Conservation (phyloP, 2,888 invertebrate genomes). For the Liopterus haemorrhoidalis region DNA sequence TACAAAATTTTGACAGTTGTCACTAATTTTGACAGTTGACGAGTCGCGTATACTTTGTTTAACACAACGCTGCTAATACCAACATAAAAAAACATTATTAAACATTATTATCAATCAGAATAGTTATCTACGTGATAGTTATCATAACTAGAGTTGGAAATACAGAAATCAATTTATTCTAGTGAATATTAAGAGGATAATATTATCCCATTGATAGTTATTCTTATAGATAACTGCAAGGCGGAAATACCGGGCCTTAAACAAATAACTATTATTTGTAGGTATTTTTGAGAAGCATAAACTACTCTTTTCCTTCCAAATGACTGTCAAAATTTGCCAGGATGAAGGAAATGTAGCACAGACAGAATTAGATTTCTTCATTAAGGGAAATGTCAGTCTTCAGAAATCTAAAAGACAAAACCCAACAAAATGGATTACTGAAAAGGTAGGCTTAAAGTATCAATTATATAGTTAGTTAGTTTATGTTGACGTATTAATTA, state of each 20-base stretch:
- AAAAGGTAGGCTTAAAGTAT: conserved; percentile 44
- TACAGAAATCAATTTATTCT: too few species aligned
- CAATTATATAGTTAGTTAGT: conserved; percentile 7
- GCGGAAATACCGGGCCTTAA: too few species aligned
- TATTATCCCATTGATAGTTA: background rate
- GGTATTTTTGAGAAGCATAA: conserved; percentile 91
- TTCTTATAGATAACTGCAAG: background rate
- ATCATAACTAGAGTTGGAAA: background rate
- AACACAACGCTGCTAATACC: too few species aligned
- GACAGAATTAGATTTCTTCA: conserved; percentile 79
- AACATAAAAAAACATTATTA: too few species aligned
- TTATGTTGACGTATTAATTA: background rate
- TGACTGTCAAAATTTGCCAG: conserved; percentile 75
- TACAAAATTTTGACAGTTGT: too few species aligned
- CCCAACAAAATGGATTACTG: conserved; percentile 68
- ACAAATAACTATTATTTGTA: conserved; percentile 36
- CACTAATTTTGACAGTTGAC: too few species aligned
- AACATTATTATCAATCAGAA: too few species aligned
- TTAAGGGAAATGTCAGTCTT: conserved; percentile 75
- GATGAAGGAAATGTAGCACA: conserved; percentile 60
- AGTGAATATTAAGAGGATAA: background rate
- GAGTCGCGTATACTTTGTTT: too few species aligned
- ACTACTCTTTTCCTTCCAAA: conserved; percentile 84
- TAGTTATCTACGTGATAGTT: background rate
- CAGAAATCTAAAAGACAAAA: conserved; percentile 63